Evolutionary conservation across 2,113 vertebrate genomes (phyloP), one percentile per base, ranked within the genome.

Genomic region (Triplophysa siluroides): DNA sequence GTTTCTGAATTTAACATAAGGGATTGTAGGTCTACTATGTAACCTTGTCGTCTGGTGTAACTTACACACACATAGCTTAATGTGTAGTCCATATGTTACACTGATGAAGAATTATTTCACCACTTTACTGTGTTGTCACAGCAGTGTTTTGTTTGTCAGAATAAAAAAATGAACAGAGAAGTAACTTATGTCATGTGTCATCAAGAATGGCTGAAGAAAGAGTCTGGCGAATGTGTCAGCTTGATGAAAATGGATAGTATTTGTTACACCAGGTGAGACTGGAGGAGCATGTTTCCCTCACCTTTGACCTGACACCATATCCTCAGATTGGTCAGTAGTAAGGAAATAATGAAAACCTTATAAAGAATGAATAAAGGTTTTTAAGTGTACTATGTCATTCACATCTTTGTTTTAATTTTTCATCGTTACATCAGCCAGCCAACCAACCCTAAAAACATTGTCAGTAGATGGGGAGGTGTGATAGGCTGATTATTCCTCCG

Each of bases 61-160:
- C 71, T 54, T 78, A 38, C 60, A 75, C 60, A 72, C n/a, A 52
- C 62, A 63, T 63, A 7, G 23, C 54, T 52, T 90, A 86, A 92
- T 90, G 83, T 52, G 47, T 88, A 81, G 50, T 81, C 83, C 92
- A 90, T 83, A 88, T 92, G 91, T 81, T 80, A 80, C 84, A 87
- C 69, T 76, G 81, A 81, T 85, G 82, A 84, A 85, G 85, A 87
- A 81, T 84, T 84, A 82, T 90, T 88, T 92, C 87, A 50, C 81
- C 91, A 74, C 90, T 83, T 88, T 16, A 47, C 60, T 47, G 83
- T 62, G 33, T 64, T 68, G 78, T 80, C 79, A 60, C 8, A 78
- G 83, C 79, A 58, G 69, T 52, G 16, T 72, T 4, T 33, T 8
- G 43, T 66, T 85, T 86, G 82, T 88, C 79, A 45, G 78, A 52